These are phyloP conservation scores for Micromussa lordhowensis DNA, from an alignment of 92 coral and sea anemone species.

Conservation along the genomic window DNA sequence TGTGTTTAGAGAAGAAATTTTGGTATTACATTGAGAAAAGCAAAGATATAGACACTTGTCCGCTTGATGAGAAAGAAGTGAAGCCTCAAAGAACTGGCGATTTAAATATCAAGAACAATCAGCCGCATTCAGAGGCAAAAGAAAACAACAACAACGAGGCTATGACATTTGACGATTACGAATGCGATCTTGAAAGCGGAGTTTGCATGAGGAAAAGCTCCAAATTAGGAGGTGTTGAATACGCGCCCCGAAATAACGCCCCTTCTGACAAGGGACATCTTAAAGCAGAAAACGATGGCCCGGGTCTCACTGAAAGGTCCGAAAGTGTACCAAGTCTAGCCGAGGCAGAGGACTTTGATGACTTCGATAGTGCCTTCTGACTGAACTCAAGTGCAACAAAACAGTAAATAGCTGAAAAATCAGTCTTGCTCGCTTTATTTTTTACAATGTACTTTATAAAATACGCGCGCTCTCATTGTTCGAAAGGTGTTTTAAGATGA, in stretches of 20 bases:
- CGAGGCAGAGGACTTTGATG: conserved; percentile 31
- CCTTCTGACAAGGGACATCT: neutral
- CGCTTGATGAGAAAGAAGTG: neutral
- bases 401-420: neutral
- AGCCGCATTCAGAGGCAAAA: neutral
- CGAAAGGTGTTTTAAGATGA: no score
- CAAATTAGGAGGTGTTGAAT: neutral
- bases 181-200: neutral
- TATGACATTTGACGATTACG: conserved; percentile 22
- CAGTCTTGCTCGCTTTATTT: neutral
- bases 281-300: neutral
- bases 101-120: neutral
- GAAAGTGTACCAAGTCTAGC: conserved; percentile 36
- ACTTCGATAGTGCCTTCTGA: neutral
- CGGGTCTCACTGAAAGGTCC: conserved; percentile 22
- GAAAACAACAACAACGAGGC: neutral
- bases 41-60: conserved; percentile 38
- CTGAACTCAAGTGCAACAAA: neutral
- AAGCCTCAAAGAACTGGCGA: neutral
- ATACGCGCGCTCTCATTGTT: no score
- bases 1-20: conserved; percentile 52
- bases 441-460: no score
- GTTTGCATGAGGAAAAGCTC: conserved; percentile 18
- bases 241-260: neutral
- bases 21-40: conserved; percentile 54